A percentile compares a stretch with the other conserved stretches of the same genome.
Conservation (phyloP, 2,113 vertebrate genomes). For the Lanius ludovicianus region DNA sequence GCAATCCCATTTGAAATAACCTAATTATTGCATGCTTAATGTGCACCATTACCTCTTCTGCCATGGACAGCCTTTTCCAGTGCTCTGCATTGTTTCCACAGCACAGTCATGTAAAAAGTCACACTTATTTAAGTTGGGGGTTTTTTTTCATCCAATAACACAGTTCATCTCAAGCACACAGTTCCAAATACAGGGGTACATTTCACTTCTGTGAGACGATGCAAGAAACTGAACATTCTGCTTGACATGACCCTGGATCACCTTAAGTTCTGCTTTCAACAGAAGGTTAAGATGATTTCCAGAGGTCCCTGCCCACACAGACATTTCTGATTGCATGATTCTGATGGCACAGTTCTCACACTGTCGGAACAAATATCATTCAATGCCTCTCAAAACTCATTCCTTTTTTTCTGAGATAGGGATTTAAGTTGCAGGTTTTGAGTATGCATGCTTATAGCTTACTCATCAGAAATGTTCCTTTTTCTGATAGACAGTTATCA, state of each 20-base stretch:
- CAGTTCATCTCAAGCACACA: background rate
- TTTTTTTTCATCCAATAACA: background rate
- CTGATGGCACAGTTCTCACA: background rate
- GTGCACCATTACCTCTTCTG: background rate
- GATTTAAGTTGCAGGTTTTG: background rate
- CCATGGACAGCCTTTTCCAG: background rate
- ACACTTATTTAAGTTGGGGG: background rate
- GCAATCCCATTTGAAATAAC: background rate
- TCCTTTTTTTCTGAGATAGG: background rate
- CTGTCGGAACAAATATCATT: background rate
- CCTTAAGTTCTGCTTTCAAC: background rate
- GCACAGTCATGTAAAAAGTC: background rate
- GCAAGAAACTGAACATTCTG: background rate
- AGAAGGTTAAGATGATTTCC: background rate
- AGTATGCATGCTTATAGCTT: background rate
- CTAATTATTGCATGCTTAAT: background rate
- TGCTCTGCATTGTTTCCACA: accelerated
- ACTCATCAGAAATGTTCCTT: background rate
- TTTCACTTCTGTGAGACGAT: background rate
- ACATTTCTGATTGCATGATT: background rate
- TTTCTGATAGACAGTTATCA: background rate
- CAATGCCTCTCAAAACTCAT: background rate
- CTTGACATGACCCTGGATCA: background rate
- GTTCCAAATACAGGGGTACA: background rate
- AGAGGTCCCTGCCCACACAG: background rate